Base-by-base conservation (phyloP, 2,888 invertebrate species). In the Vanessa cardui region DNA sequence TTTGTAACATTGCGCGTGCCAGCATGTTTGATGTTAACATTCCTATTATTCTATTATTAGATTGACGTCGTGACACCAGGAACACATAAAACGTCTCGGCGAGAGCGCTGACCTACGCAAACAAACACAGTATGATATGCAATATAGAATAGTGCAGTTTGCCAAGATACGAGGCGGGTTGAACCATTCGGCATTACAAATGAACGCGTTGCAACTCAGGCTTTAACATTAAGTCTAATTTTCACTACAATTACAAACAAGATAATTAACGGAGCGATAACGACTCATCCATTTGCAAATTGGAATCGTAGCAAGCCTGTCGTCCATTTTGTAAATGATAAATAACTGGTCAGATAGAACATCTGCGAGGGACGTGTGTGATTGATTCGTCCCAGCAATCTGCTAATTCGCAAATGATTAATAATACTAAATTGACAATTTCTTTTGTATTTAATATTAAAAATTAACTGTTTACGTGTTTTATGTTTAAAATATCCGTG, bases 21-120 rank as follows among this genome's bases (percentile, higher is more conserved):
- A 78, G 80, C 76, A 78, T 84, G 86, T 84, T 89, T 86, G 86
- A 87, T 85, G 83, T 81, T 85, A 83, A 80, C 88, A 89, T 91
- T 90, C 86, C 89, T 87, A 88, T 89, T 79, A 82, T 82, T 82
- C 91, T 92, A 92, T 91, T 91, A 91, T 88, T 92, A 90, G 89
- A 85, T 83, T 85, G 86, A 88, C 86, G 86, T 85, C 83, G 88
- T 89, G 91, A 91, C 92, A 92, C 87, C 87, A 91, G 92, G 90
- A 92, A 91, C 88, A 89, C 87, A 90, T 89, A 89, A 89, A 90
- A 89, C 83, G 87, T 86, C 80, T 80, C 82, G 78, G 77, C 79
- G 85, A 84, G 92, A 84, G 87, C 92, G 84, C 88, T 90, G 91
- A 91, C 92, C 92, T 86, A 83, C 85, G 87, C 88, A 85, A 91